Evolutionary conservation across 2,113 vertebrate species (phyloP).

Genomic region (Nibea albiflora): DNA sequence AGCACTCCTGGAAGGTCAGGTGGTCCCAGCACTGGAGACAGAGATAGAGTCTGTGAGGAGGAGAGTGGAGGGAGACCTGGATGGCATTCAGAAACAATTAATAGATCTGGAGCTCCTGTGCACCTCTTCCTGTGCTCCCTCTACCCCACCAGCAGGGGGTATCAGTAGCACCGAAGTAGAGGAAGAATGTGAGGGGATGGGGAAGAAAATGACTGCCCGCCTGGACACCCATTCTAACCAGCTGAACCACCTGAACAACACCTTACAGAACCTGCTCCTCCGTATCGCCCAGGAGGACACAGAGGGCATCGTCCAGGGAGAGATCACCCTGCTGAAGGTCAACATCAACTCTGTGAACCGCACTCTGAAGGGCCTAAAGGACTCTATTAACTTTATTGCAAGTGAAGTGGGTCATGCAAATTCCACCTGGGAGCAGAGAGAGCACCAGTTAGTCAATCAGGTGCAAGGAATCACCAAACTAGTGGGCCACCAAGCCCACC

Average conservation of each 20-base stretch:
- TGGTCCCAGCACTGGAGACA: slow-evolving; percentile 87
- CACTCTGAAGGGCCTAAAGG: slow-evolving; percentile 93
- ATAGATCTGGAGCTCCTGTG: slow-evolving; percentile 90
- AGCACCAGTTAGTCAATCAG: slow-evolving; percentile 89
- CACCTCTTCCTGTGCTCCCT: slow-evolving; percentile 86
- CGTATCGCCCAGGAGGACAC: slow-evolving; percentile 85
- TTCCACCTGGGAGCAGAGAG: slow-evolving; percentile 88
- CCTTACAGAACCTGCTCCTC: slow-evolving; percentile 88
- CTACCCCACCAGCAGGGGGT: slow-evolving; percentile 73
- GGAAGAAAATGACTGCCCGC: slow-evolving; percentile 86
- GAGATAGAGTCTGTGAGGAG: slow-evolving; percentile 87
- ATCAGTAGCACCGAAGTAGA: slow-evolving; percentile 80
- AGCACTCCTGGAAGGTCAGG: slow-evolving; percentile 84
- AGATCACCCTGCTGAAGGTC: slow-evolving; percentile 97
- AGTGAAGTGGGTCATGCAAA: slow-evolving; percentile 89
- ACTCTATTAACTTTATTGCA: slow-evolving; percentile 90
- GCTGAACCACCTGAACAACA: slow-evolving; percentile 88
- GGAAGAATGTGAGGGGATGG: slow-evolving; percentile 87
- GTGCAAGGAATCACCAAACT: slow-evolving; percentile 92
- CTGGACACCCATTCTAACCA: slow-evolving; percentile 86
- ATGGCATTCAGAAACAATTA: slow-evolving; percentile 89
- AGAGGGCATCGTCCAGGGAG: slow-evolving; percentile 88
- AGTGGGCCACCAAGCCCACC: slow-evolving; percentile 89
- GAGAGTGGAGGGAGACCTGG: slow-evolving; percentile 83
- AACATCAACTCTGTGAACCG: slow-evolving; percentile 95